phyloP scores from a whole-genome alignment of 1,140 invertebrate species.

The Tribolium castaneum region DNA sequence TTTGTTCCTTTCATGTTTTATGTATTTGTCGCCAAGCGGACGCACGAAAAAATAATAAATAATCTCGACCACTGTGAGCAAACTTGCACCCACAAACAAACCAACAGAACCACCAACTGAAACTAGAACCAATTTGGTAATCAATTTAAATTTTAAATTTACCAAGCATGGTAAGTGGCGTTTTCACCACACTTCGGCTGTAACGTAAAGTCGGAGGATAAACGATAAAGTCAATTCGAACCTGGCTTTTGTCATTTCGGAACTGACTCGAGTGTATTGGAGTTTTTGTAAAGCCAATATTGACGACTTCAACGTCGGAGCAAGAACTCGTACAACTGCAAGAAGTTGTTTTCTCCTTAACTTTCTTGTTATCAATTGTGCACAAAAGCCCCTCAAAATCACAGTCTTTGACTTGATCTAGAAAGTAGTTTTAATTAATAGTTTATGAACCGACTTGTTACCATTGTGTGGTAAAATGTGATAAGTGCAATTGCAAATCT shows the following conservation, averaged over 20 bases:
- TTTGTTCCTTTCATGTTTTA: not conserved
- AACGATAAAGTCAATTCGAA: slow-evolving; percentile 23
- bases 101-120: slow-evolving; percentile 73
- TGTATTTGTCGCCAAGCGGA: not conserved
- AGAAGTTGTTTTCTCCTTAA: not conserved
- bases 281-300: slow-evolving; percentile 1
- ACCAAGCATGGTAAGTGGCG: slow-evolving; percentile 7
- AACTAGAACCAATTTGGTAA: slow-evolving; percentile 62
- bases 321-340: slow-evolving; percentile 5
- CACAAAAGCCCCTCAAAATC: slow-evolving; percentile 4
- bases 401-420: slow-evolving; percentile 20
- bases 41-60: slow-evolving; percentile 68
- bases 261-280: not conserved
- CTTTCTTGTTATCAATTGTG: not conserved
- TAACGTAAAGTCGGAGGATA: not conserved
- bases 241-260: not conserved
- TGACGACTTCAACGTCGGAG: not conserved
- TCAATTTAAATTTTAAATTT: not conserved
- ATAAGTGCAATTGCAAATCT: slow-evolving; percentile 5
- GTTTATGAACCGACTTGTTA: not conserved
- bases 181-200: not conserved
- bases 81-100: slow-evolving; percentile 72
- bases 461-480: slow-evolving; percentile 4
- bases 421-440: not conserved
- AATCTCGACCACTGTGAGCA: slow-evolving; percentile 73